phyloP scores from a whole-genome alignment of 2,888 invertebrate species.

The Eumerus sabulonum region DNA sequence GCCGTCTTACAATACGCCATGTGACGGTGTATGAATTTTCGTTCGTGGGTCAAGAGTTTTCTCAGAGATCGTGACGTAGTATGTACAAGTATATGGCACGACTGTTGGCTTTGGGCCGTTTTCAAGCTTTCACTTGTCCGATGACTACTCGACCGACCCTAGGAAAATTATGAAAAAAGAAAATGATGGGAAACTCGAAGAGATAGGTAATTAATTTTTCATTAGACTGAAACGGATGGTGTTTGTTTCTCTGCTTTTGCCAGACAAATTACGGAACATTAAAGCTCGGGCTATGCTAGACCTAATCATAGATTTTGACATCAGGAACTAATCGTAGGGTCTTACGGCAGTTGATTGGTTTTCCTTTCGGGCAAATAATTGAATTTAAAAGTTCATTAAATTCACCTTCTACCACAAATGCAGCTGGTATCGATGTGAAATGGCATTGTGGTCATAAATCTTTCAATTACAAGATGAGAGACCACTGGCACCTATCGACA shows the following conservation, averaged over 20 bases:
- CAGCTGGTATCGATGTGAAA: too few relatives aligned
- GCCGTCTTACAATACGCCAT: too few relatives aligned
- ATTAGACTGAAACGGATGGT: slow-evolving; percentile 24
- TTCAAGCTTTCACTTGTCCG: slow-evolving; percentile 42
- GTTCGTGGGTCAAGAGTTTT: slow-evolving; percentile 33
- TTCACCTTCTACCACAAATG: too few relatives aligned
- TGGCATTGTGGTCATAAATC: slow-evolving; percentile 1
- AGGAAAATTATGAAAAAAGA: slow-evolving; percentile 17
- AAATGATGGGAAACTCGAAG: slow-evolving; percentile 22
- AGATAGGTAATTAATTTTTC: slow-evolving; percentile 50
- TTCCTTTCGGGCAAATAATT: not conserved
- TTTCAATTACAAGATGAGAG: slow-evolving; percentile 11
- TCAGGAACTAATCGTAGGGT: not conserved
- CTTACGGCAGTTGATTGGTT: slow-evolving; percentile 6
- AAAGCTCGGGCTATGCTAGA: slow-evolving; percentile 4
- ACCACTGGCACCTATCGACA: not conserved
- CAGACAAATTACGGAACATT: not conserved
- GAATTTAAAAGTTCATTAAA: not conserved
- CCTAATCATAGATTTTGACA: slow-evolving; percentile 12
- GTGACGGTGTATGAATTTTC: slow-evolving; percentile 17
- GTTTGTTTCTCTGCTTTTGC: not conserved
- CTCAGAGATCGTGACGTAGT: slow-evolving; percentile 26
- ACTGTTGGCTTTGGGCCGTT: too few relatives aligned
- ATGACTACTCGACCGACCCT: slow-evolving; percentile 18
- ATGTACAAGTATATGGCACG: too few relatives aligned